A percentile compares a stretch with the other conserved stretches of the same genome.
phyloP scores from a whole-genome alignment of 2,113 vertebrate genomes.

The Tichodroma muraria region DNA sequence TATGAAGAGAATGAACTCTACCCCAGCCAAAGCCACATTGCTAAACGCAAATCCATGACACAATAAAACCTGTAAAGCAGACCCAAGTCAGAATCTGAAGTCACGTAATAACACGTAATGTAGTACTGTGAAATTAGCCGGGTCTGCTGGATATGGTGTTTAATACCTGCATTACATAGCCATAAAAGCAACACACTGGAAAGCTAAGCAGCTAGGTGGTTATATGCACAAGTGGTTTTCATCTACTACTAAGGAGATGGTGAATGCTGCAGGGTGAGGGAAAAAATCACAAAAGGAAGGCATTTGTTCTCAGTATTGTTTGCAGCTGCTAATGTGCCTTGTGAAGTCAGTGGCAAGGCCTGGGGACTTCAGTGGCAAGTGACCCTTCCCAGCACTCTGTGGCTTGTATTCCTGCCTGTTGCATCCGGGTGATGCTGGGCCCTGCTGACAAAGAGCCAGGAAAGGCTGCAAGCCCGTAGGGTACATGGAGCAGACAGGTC shows the following conservation, averaged over 20 bases:
- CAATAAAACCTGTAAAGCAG: not conserved
- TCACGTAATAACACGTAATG: fast-evolving
- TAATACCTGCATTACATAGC: fast-evolving
- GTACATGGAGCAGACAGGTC: fast-evolving
- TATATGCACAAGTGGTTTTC: not conserved
- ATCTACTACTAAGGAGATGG: not conserved
- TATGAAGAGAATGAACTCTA: not conserved
- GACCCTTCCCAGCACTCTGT: not conserved
- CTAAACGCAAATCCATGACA: not conserved
- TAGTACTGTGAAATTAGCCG: not conserved
- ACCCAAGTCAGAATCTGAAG: not conserved
- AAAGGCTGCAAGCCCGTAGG: fast-evolving
- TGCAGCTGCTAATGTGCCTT: not conserved
- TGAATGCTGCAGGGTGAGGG: not conserved
- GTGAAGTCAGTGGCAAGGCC: not conserved
- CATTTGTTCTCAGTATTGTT: not conserved
- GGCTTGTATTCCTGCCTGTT: not conserved
- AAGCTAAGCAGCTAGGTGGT: not conserved
- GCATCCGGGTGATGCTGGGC: not conserved
- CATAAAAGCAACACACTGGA: not conserved
- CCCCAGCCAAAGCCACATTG: not conserved
- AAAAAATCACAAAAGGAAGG: not conserved
- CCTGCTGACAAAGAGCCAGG: fast-evolving
- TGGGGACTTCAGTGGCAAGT: not conserved
- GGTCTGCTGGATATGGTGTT: not conserved